Conservation (phyloP, 2,888 invertebrate genomes). For the Euzetes globulus region DNA sequence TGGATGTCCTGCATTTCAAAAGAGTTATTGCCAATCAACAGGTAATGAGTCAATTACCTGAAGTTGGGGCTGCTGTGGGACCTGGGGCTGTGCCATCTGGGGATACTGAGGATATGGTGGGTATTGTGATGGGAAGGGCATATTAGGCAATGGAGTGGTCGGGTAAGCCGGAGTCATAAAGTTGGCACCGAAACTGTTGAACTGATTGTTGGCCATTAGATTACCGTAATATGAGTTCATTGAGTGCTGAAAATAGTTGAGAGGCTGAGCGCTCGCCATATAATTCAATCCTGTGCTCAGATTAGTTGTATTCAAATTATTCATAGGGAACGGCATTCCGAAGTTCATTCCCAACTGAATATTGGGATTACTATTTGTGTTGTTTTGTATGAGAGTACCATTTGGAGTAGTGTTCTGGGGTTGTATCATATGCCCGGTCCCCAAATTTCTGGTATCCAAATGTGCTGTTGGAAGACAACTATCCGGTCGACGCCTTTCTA, state of each 20-base stretch:
- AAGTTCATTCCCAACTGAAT: not conserved
- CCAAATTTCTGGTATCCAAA: not conserved
- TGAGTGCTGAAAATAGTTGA: not conserved
- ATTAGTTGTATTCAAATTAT: not conserved
- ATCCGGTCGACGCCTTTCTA: conserved; percentile 34
- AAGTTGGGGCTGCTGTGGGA: not conserved
- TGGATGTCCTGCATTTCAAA: not conserved
- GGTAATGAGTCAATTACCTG: no score
- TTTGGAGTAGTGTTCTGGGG: conserved; percentile 1
- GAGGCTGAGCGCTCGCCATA: not conserved
- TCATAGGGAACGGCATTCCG: no score
- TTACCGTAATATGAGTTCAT: conserved; percentile 13
- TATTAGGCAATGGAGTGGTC: not conserved
- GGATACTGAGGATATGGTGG: not conserved
- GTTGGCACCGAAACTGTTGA: not conserved
- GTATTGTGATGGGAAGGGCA: not conserved
- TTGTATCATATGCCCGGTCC: not conserved
- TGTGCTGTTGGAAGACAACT: not conserved
- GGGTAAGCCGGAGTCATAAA: not conserved
- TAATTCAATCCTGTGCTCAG: not conserved
- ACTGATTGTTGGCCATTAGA: not conserved
- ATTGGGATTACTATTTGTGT: not conserved
- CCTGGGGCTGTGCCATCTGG: not conserved
- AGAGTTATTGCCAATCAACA: no score
- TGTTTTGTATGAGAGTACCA: not conserved